Conservation (phyloP, 2,797 vertebrate species). For the Hephaestus fuliginosus region DNA sequence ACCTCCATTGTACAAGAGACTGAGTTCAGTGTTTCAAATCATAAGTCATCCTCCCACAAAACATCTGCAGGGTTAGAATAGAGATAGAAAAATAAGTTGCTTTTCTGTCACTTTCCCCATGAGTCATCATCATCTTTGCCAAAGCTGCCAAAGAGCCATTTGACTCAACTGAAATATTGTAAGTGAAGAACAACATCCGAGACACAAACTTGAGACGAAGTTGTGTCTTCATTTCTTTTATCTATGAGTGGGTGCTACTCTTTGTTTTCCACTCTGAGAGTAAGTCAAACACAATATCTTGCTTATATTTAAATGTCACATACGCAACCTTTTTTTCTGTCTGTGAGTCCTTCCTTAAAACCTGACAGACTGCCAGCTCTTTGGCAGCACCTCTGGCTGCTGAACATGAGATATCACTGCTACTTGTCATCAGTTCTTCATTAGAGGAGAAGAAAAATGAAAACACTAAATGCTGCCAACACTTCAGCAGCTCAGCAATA, state of each 20-base stretch:
- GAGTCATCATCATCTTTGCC: conserved; percentile 1
- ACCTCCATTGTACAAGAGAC: not conserved
- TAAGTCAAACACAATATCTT: not conserved
- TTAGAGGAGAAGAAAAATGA: too few relatives aligned
- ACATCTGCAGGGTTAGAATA: not conserved
- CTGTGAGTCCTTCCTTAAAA: too few relatives aligned
- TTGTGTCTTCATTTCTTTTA: not conserved
- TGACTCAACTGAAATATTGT: conserved; percentile 25
- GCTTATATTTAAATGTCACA: not conserved
- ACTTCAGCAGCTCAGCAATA: not conserved
- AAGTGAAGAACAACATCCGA: conserved; percentile 10
- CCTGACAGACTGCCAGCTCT: conserved; percentile 1
- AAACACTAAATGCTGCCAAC: not conserved
- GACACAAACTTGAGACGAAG: not conserved
- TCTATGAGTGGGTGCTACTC: not conserved
- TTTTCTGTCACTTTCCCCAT: not conserved
- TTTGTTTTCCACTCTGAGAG: not conserved
- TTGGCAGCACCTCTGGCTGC: not conserved
- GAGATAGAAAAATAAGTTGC: not conserved
- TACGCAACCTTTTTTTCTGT: not conserved
- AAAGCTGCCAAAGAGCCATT: not conserved
- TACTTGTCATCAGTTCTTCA: not conserved
- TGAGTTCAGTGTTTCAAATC: not conserved
- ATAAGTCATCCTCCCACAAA: not conserved
- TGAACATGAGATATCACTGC: not conserved